phyloP scores from a whole-genome alignment of 2,888 invertebrate genomes.

The Orchestes rusci region DNA sequence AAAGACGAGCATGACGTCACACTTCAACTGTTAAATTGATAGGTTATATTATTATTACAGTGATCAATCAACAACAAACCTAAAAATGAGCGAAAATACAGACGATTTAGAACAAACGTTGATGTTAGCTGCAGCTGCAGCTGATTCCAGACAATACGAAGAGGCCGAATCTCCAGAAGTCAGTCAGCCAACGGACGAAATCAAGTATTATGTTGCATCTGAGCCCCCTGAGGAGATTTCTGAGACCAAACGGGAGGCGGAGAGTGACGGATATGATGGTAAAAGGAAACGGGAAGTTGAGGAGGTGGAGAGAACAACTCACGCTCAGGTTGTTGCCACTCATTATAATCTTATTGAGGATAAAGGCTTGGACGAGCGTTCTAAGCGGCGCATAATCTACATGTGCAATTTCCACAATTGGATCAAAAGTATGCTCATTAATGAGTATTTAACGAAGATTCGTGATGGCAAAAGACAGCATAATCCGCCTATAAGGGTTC shows the following conservation, averaged over 20 bases:
- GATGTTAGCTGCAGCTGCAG: constrained; percentile 40
- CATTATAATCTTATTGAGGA: constrained; percentile 92
- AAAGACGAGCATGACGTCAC: too few species aligned
- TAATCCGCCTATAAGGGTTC: constrained; percentile 62
- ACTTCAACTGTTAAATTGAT: too few species aligned
- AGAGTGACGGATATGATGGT: constrained; percentile 12
- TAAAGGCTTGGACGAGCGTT: constrained; percentile 70
- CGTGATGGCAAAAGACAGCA: constrained; percentile 56
- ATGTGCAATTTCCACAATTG: constrained; percentile 98
- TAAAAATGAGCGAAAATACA: constrained; percentile 32
- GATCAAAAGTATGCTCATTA: constrained; percentile 94
- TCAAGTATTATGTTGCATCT: constrained; percentile 1
- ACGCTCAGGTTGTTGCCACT: constrained; percentile 66
- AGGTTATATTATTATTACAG: too few species aligned
- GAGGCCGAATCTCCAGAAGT: constrained; percentile 18
- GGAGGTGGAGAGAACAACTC: constrained; percentile 22
- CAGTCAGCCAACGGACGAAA: constrained; percentile 10
- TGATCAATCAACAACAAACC: too few species aligned
- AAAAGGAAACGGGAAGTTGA: constrained; percentile 9
- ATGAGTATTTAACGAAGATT: constrained; percentile 65
- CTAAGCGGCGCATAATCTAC: constrained; percentile 84
- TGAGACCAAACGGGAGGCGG: neutral
- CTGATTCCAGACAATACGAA: constrained; percentile 38
- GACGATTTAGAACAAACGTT: constrained; percentile 40
- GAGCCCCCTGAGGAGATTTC: neutral